Evolutionary conservation across 2,797 vertebrate species (phyloP).

Genomic region (Poecilia gillii): DNA sequence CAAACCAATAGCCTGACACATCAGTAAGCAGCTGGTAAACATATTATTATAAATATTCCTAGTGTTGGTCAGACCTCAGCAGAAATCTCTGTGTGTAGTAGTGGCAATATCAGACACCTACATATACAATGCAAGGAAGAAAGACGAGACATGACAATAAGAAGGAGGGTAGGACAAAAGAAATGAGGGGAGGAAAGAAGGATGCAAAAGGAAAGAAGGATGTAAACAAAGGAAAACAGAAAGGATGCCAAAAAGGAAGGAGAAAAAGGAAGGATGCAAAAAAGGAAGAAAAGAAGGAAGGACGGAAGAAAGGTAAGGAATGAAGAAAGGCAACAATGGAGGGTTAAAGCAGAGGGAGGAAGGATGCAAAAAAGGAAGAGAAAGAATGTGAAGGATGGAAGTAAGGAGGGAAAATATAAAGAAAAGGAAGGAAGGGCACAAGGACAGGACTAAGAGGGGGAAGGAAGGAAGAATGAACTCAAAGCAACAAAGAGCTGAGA

Average conservation of each 20-base stretch:
- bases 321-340: not conserved
- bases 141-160: not conserved
- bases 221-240: not conserved
- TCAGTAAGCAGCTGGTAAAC: not conserved
- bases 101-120: too few species aligned
- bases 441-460: too few species aligned
- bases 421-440: not conserved
- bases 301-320: not conserved
- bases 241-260: not conserved
- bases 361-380: not conserved
- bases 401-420: not conserved
- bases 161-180: not conserved
- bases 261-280: not conserved
- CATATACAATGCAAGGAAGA: not conserved
- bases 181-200: not conserved
- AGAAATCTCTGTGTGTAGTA: too few species aligned
- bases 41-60: too few species aligned
- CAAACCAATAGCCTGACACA: not conserved
- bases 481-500: too few species aligned
- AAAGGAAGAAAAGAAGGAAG: too few species aligned
- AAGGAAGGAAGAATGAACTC: not conserved
- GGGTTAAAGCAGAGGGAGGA: not conserved
- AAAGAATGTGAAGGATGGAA: not conserved
- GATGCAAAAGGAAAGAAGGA: not conserved
- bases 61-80: too few species aligned